Conservation (phyloP, 1,140 invertebrate species). For the Neodiprion pinetum region DNA sequence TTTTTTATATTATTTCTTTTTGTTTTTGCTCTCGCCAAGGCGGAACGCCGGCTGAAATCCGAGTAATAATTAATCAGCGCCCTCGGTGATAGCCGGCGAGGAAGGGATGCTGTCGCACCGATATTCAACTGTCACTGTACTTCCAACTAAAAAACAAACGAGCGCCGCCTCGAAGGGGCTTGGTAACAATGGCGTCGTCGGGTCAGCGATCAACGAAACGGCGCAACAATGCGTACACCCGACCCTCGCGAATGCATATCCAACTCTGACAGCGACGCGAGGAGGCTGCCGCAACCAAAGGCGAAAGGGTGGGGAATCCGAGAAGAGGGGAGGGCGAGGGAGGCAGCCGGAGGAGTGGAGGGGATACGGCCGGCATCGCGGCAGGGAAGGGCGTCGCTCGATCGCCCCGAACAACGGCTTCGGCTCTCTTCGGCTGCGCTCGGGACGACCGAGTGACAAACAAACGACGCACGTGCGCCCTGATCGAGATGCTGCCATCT, state of each 20-base stretch:
- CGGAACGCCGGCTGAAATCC: neutral
- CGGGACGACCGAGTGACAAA: conserved; percentile 21
- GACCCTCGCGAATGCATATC: conserved; percentile 29
- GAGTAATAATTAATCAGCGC: too few relatives aligned
- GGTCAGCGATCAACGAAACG: conserved; percentile 10
- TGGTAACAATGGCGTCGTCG: conserved; percentile 10
- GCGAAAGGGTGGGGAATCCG: conserved; percentile 14
- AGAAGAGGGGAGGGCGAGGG: conserved; percentile 1
- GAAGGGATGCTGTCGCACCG: too few relatives aligned
- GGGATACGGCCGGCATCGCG: conserved; percentile 13
- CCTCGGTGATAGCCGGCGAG: too few relatives aligned
- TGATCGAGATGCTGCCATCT: conserved; percentile 43
- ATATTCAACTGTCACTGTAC: conserved; percentile 8
- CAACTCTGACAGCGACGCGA: conserved; percentile 29
- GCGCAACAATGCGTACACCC: conserved; percentile 3
- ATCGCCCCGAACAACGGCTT: conserved; percentile 42
- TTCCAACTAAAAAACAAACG: neutral
- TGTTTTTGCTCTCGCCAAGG: neutral
- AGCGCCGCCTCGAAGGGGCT: conserved; percentile 16
- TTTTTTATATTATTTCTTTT: too few relatives aligned
- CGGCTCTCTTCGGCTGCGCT: conserved; percentile 46
- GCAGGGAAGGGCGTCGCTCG: conserved; percentile 45
- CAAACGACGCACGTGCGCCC: conserved; percentile 36
- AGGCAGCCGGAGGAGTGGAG: conserved; percentile 19
- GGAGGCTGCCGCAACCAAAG: conserved; percentile 4